Conservation (phyloP, 2,888 invertebrate species). For the Digitonthophagus gazella region DNA sequence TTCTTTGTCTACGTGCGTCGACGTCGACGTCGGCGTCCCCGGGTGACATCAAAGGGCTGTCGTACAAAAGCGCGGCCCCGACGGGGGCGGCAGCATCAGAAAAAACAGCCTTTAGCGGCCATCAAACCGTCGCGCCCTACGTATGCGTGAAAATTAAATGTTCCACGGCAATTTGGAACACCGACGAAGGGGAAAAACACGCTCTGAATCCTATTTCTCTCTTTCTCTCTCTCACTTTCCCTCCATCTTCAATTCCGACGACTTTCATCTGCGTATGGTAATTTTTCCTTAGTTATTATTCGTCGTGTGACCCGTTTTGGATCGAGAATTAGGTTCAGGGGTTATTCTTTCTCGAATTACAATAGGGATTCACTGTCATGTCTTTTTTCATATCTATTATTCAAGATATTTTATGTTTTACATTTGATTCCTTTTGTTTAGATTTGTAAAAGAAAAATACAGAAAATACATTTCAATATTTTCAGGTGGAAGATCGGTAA, state of each 20-base stretch:
- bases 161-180: background rate
- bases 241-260: background rate
- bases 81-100: background rate
- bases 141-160: background rate
- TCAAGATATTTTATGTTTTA: too few relatives aligned
- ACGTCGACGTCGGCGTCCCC: background rate
- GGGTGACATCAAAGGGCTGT: background rate
- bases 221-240: background rate
- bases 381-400: background rate
- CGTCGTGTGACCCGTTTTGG: background rate
- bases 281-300: background rate
- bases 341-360: background rate
- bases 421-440: too few relatives aligned
- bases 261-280: background rate
- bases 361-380: background rate
- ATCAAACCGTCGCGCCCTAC: background rate
- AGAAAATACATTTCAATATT: too few relatives aligned
- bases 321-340: background rate
- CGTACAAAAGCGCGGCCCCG: background rate
- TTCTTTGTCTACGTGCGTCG: background rate
- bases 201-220: background rate
- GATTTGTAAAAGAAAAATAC: too few relatives aligned
- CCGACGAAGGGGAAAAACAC: background rate
- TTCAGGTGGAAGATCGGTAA: too few relatives aligned
- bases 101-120: background rate